Conservation (phyloP, 2,113 vertebrate species). For the Halcyon senegalensis region DNA sequence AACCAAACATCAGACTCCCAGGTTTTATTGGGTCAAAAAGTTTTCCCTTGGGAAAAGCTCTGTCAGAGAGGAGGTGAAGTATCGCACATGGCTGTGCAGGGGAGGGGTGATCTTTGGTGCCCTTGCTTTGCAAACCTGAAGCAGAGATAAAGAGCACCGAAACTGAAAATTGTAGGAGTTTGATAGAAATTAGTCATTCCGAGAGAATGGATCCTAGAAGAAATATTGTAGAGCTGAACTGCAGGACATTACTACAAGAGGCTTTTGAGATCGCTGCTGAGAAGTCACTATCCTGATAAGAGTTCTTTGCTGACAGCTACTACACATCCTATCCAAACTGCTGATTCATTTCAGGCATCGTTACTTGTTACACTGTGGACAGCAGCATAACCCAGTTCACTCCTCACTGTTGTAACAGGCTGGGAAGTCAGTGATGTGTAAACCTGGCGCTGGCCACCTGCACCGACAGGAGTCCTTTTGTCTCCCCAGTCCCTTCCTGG, state of each 20-base stretch:
- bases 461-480: background rate
- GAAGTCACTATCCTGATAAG: background rate
- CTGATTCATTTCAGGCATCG: background rate
- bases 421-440: background rate
- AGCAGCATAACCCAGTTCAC: background rate
- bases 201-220: background rate
- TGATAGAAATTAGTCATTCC: background rate
- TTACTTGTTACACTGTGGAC: background rate
- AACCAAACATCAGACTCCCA: background rate
- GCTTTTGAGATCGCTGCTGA: background rate
- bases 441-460: background rate
- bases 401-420: background rate
- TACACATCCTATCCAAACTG: background rate
- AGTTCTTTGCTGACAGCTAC: background rate
- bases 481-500: background rate
- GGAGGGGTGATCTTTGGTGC: background rate
- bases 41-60: background rate
- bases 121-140: background rate
- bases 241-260: background rate
- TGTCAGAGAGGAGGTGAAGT: background rate
- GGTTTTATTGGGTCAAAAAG: background rate
- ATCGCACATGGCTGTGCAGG: background rate
- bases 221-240: background rate
- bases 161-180: background rate
- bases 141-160: background rate